Conservation (phyloP, 2,797 vertebrate species). For the Propithecus perrieri region DNA sequence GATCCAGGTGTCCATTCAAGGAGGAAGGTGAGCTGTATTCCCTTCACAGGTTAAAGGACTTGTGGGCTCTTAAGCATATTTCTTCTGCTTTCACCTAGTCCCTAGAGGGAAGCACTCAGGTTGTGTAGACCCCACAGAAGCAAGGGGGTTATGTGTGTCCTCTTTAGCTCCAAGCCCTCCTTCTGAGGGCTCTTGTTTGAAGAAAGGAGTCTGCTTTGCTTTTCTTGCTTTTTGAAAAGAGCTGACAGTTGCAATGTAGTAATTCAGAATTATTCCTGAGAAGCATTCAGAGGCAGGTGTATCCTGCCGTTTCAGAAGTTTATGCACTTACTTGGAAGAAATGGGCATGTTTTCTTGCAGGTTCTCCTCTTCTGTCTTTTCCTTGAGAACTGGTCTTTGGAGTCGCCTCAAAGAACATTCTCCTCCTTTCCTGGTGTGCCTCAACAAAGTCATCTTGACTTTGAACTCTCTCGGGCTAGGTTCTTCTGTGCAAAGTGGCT, state of each 20-base stretch:
- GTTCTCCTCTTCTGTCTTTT: no score
- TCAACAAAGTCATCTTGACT: not conserved
- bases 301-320: slow-evolving; percentile 58
- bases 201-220: slow-evolving; percentile 57
- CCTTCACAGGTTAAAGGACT: not conserved
- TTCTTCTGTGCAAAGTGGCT: not conserved
- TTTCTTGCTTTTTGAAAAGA: slow-evolving; percentile 67
- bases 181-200: not conserved
- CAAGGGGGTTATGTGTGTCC: not conserved
- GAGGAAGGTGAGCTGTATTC: not conserved
- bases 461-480: not conserved
- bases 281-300: slow-evolving; percentile 72
- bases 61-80: not conserved
- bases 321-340: slow-evolving; percentile 73
- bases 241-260: slow-evolving; percentile 64
- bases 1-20: not conserved
- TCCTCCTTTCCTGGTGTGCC: not conserved
- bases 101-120: not conserved
- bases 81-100: not conserved
- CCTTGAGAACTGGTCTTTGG: no score
- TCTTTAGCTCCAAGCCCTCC: not conserved
- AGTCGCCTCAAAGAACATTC: not conserved
- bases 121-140: not conserved
- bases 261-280: slow-evolving; percentile 74
- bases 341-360: slow-evolving; percentile 70